A percentile compares a stretch with the other conserved stretches of the same genome.
phyloP scores from a whole-genome alignment of 2,113 vertebrate genomes.

The Boleophthalmus pectinirostris region DNA sequence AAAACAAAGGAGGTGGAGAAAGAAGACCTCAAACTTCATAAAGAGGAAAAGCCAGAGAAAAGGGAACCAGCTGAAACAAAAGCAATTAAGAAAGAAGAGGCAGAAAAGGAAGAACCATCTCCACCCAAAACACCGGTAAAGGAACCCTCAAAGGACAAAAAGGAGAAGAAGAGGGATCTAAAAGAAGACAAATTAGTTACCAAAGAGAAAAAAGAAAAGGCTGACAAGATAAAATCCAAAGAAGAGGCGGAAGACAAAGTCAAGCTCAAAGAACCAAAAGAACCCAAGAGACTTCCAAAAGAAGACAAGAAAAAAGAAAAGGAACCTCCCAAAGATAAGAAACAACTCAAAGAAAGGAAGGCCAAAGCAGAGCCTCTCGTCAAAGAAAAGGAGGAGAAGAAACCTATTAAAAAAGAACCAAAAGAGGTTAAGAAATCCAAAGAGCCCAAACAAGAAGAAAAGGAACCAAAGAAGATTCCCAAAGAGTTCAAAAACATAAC shows the following conservation, averaged over 20 bases:
- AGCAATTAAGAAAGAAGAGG: slow-evolving; percentile 6
- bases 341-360: not conserved
- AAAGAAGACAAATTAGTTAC: slow-evolving; percentile 12
- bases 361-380: not conserved
- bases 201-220: slow-evolving; percentile 9
- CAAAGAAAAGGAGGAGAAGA: slow-evolving; percentile 1
- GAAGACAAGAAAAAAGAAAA: slow-evolving; percentile 18
- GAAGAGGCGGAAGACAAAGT: slow-evolving; percentile 7
- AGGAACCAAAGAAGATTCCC: not conserved
- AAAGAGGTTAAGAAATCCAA: slow-evolving; percentile 14
- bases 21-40: not conserved
- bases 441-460: not conserved
- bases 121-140: not conserved
- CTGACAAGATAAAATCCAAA: not conserved
- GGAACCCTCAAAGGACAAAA: slow-evolving; percentile 23
- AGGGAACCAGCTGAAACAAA: slow-evolving; percentile 1
- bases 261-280: not conserved
- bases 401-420: not conserved
- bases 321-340: slow-evolving; percentile 4
- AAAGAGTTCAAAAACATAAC: slow-evolving; percentile 6
- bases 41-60: not conserved
- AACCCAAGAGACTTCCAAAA: not conserved
- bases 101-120: not conserved
- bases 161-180: slow-evolving; percentile 3
- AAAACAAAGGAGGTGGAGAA: not conserved